These are phyloP conservation scores for Lithophane semibrunnea DNA, from an alignment of 2,888 invertebrate genomes.

Conservation along the genomic window DNA sequence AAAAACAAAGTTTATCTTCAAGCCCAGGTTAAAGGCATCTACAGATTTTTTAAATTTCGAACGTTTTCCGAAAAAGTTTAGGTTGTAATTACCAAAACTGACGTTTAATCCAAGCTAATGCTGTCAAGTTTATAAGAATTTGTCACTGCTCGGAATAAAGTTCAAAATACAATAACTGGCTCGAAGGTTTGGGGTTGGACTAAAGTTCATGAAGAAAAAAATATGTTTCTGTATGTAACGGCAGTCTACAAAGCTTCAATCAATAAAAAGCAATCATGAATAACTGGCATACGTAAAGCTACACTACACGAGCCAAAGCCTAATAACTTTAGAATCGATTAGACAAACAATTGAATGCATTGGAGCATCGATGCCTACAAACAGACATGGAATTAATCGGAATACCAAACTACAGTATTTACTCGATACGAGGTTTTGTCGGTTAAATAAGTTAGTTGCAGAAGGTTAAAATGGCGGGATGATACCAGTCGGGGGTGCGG, in stretches of 20 bases:
- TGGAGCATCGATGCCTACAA: slow-evolving; percentile 29
- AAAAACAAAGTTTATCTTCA: background rate
- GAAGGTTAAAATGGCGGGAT: slow-evolving; percentile 14
- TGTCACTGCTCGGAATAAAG: background rate
- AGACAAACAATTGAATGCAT: slow-evolving; percentile 46
- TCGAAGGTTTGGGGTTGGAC: background rate
- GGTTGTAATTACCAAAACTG: background rate
- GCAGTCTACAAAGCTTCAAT: background rate
- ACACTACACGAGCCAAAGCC: slow-evolving; percentile 5
- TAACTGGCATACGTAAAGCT: slow-evolving; percentile 8
- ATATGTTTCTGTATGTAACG: background rate
- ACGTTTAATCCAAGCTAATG: background rate
- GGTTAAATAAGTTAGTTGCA: background rate
- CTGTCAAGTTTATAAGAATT: background rate
- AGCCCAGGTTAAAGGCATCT: background rate
- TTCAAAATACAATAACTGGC: background rate
- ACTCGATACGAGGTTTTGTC: slow-evolving; percentile 20
- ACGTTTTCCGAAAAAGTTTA: too few relatives aligned
- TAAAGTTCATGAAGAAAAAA: background rate
- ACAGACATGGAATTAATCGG: slow-evolving; percentile 47
- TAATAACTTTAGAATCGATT: slow-evolving; percentile 55
- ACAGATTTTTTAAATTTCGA: background rate
- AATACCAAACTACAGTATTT: slow-evolving; percentile 37
- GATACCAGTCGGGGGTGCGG: too few relatives aligned
- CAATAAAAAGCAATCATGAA: slow-evolving; percentile 6